Percentiles rank a stretch among this genome's conserved stretches.
Conservation (phyloP, 2,797 vertebrate genomes). For the Myotis findleyi region DNA sequence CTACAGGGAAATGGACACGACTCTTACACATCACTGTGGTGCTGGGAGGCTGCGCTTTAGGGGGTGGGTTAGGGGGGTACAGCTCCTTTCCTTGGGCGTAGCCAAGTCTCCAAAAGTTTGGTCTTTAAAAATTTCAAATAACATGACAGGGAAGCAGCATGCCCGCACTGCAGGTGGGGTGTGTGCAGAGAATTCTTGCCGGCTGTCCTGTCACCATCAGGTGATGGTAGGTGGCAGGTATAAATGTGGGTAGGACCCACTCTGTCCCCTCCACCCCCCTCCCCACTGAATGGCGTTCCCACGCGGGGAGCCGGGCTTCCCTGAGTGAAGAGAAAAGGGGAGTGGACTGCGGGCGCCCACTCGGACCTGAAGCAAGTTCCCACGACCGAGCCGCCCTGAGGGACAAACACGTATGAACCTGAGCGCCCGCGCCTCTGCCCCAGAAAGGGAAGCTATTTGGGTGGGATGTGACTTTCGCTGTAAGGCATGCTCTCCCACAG, state of each 20-base stretch:
- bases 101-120: background rate
- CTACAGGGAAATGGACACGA: constrained; percentile 15
- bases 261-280: background rate
- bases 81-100: background rate
- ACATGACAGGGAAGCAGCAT: background rate
- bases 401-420: background rate
- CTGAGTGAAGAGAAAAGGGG: background rate
- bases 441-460: background rate
- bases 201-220: background rate
- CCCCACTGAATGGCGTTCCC: background rate
- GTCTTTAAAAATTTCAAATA: constrained; percentile 39
- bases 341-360: background rate
- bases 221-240: background rate
- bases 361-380: background rate
- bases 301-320: background rate
- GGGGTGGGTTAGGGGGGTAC: background rate
- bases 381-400: background rate
- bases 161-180: background rate
- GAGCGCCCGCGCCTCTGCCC: background rate
- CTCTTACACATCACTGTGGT: background rate
- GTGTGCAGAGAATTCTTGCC: background rate
- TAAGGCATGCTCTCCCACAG: background rate
- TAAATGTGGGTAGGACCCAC: background rate
- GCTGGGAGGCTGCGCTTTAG: background rate
- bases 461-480: background rate